Evolutionary conservation across 2,888 invertebrate species (phyloP), one percentile per base, ranked within the genome.

Genomic region (Biston stratarius): DNA sequence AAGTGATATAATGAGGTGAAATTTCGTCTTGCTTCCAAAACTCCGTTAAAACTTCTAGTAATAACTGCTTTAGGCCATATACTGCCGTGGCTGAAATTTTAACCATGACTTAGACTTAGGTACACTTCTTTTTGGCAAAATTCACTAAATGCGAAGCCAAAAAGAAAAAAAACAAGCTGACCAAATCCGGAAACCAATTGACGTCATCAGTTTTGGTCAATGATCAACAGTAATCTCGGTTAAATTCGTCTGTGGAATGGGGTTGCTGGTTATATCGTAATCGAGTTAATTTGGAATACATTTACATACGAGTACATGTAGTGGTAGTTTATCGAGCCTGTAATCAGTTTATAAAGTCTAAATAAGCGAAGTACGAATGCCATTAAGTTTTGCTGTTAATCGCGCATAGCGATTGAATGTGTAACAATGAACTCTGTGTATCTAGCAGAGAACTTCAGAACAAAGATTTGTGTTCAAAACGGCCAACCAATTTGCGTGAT

Each of bases 281-380:
- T 77, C 71, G 76, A 67, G 67, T 78, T 70, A 76, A 79, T 76
- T 76, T 76, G 69, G 77, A 78, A 82, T 82, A 83, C 82, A 86
- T 87, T 88, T 88, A 85, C 83, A 86, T 86, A 24, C 24, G 24
- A 24, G 3, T 24, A 81, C 64, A 64, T 82, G 76, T 80, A 78
- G 78, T 77, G 78, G 81, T 80, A 83, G 52, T 67, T 86, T 90
- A 90, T 89, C 89, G 83, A 83, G 81, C 82, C 79, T 82, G 83
- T 88, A 86, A 89, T 90, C 88, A 87, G 86, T 86, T 85, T 86
- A 88, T 85, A 87, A 24, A 87, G 86, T 87, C 88, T 89, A 87
- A 89, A 89, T 90, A 89, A 87, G 83, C 85, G 83, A 82, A 79
- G 76, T 74, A 79, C 84, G 15, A 45, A 34, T 15, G 44, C 1